Percentiles rank a stretch among this genome's conserved stretches.
Conservation (phyloP, 2,888 invertebrate genomes). For the Lymantria dispar region DNA sequence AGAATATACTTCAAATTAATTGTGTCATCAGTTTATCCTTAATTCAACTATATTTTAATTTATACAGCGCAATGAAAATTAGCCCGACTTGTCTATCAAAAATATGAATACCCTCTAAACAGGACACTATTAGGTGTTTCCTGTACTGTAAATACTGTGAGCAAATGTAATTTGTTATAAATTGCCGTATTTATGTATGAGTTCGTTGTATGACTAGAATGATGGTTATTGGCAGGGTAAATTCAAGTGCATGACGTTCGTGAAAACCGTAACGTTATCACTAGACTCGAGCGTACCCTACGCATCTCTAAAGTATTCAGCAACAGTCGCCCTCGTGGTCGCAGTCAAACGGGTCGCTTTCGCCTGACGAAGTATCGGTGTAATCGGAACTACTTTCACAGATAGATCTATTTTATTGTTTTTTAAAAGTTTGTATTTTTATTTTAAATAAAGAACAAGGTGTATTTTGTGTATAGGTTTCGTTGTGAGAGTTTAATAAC, state of each 20-base stretch:
- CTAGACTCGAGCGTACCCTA: neutral
- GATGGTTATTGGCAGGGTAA: constrained; percentile 11
- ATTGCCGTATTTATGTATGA: too few relatives aligned
- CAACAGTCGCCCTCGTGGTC: constrained; percentile 24
- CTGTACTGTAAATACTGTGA: too few relatives aligned
- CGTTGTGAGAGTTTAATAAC: constrained; percentile 8
- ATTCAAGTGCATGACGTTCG: constrained; percentile 4
- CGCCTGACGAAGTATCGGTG: constrained; percentile 11
- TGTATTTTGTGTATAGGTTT: neutral
- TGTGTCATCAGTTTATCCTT: too few relatives aligned
- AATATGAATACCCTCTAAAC: too few relatives aligned
- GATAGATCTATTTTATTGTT: constrained; percentile 5
- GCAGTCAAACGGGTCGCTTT: constrained; percentile 24
- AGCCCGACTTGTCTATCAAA: too few relatives aligned
- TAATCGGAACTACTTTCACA: constrained; percentile 11
- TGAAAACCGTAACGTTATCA: neutral
- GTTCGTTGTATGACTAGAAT: too few relatives aligned
- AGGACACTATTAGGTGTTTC: too few relatives aligned
- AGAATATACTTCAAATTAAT: too few relatives aligned
- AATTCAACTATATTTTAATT: too few relatives aligned
- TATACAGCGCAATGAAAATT: too few relatives aligned
- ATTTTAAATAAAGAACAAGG: neutral
- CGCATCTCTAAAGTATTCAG: constrained; percentile 13
- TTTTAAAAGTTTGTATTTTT: neutral
- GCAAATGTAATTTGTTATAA: too few relatives aligned